A percentile compares a stretch with the other conserved stretches of the same genome.
These are phyloP conservation scores for Mamestra brassicae DNA, from an alignment of 2,888 invertebrate genomes.

Conservation along the genomic window DNA sequence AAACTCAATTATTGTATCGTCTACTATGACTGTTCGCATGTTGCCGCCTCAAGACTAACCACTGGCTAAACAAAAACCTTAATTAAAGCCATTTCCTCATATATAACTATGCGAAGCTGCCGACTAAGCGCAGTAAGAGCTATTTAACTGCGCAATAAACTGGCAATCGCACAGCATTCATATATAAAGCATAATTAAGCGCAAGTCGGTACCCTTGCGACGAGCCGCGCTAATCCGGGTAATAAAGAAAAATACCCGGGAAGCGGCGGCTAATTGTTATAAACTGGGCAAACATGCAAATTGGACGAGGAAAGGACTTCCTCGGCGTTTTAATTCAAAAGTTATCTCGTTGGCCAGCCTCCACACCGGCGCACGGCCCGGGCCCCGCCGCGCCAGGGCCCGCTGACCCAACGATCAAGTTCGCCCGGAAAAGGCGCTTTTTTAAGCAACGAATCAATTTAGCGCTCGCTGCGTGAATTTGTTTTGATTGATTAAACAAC, in stretches of 20 bases:
- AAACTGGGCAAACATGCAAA: constrained; percentile 89
- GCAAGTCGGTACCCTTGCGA: constrained; percentile 70
- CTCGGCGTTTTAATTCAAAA: constrained; percentile 81
- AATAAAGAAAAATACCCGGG: constrained; percentile 89
- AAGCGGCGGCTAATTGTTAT: constrained; percentile 87
- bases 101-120: constrained; percentile 54
- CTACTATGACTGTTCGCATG: neutral
- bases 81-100: constrained; percentile 29
- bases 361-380: constrained; percentile 37
- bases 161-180: constrained; percentile 74
- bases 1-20: neutral
- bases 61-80: constrained; percentile 25
- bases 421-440: constrained; percentile 33
- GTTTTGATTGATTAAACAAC: constrained; percentile 67
- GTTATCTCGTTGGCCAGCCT: constrained; percentile 72
- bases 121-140: constrained; percentile 58
- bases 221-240: constrained; percentile 81
- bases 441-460: constrained; percentile 60
- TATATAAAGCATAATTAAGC: constrained; percentile 83
- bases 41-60: constrained; percentile 1
- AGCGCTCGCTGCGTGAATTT: constrained; percentile 48
- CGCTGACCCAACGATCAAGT: constrained; percentile 21
- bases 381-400: constrained; percentile 2
- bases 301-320: constrained; percentile 81
- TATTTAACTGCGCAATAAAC: constrained; percentile 69